These are phyloP conservation scores for Zosterops japonicus DNA, from an alignment of 2,113 vertebrate genomes.

Conservation along the genomic window DNA sequence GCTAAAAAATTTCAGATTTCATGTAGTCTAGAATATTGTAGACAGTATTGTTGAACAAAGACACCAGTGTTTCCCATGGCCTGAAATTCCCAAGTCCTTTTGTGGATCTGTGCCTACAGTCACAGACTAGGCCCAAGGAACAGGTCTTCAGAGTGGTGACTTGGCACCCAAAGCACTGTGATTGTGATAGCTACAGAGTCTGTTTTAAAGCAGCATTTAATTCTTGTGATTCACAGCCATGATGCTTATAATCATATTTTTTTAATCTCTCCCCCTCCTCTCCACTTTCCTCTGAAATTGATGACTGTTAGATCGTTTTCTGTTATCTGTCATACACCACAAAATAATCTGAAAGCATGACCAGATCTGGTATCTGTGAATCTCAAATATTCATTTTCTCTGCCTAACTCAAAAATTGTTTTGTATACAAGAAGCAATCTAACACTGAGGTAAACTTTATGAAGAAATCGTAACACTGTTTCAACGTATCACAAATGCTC, in stretches of 20 bases:
- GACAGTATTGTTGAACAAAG: neutral
- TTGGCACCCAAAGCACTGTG: neutral
- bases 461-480: conserved; percentile 15
- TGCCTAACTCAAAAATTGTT: neutral
- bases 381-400: conserved; percentile 4
- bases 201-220: neutral
- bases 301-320: neutral
- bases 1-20: neutral
- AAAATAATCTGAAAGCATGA: neutral
- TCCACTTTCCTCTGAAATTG: neutral
- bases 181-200: neutral
- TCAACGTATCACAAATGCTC: neutral
- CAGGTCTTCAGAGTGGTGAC: neutral
- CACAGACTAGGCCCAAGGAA: neutral
- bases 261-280: neutral
- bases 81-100: neutral
- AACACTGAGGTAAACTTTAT: conserved; percentile 25
- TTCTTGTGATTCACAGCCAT: neutral
- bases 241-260: neutral
- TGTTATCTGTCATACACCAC: neutral
- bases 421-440: conserved; percentile 9
- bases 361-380: neutral
- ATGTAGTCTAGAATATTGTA: neutral
- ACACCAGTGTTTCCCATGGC: neutral
- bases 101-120: neutral